A percentile compares a stretch with the other conserved stretches of the same genome.
These are phyloP conservation scores for Lucinisca nassula DNA, from an alignment of 2,888 invertebrate species.

Conservation along the genomic window DNA sequence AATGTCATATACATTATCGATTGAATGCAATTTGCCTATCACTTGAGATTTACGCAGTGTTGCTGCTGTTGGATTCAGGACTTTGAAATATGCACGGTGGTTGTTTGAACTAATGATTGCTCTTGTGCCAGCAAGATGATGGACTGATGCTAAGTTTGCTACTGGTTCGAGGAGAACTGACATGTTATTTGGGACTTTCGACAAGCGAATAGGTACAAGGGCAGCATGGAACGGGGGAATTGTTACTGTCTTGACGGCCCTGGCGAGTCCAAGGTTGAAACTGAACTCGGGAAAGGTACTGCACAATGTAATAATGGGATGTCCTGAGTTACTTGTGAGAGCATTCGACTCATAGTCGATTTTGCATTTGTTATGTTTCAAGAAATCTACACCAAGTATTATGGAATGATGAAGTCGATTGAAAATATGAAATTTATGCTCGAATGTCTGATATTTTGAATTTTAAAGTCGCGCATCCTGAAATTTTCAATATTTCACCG, in stretches of 20 bases:
- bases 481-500: constrained; percentile 17
- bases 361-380: constrained; percentile 31
- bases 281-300: neutral
- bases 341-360: constrained; percentile 13
- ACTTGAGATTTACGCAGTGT: neutral
- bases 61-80: neutral
- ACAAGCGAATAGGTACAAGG: constrained; percentile 7
- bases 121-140: neutral
- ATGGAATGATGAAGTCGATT: constrained; percentile 36
- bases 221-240: neutral
- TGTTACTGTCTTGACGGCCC: neutral
- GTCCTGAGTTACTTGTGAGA: neutral
- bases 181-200: neutral
- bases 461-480: constrained; percentile 30
- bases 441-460: constrained; percentile 32
- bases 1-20: neutral
- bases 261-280: constrained; percentile 10
- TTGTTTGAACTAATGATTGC: neutral
- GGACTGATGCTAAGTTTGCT: neutral
- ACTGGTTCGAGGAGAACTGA: constrained; percentile 11
- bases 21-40: neutral
- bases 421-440: constrained; percentile 25
- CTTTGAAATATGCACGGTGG: neutral
- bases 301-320: neutral
- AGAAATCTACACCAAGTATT: constrained; percentile 44